phyloP scores from a whole-genome alignment of 2,888 invertebrate genomes.

The Margaritifera margaritifera region DNA sequence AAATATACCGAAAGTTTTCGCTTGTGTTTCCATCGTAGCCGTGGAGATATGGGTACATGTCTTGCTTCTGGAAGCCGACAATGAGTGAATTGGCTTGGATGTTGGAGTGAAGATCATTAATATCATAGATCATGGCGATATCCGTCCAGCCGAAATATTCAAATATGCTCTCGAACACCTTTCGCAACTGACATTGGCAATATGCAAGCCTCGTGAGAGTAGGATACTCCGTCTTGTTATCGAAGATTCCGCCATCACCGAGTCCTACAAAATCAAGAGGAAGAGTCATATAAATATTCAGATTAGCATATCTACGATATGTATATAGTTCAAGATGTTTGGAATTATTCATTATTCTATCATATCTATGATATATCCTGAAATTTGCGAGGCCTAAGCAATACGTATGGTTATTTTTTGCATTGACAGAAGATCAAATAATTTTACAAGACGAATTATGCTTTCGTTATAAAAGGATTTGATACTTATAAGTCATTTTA shows the following conservation, averaged over 20 bases:
- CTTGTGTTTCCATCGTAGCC: conserved; percentile 40
- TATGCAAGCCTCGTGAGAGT: conserved; percentile 60
- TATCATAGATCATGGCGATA: conserved; percentile 53
- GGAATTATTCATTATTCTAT: too few species aligned
- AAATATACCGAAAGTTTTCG: conserved; percentile 14
- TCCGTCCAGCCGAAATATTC: conserved; percentile 48
- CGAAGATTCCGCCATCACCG: conserved; percentile 51
- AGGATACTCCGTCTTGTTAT: conserved; percentile 54
- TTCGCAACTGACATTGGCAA: conserved; percentile 60
- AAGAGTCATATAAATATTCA: too few species aligned
- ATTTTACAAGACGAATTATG: too few species aligned
- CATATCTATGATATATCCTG: background rate
- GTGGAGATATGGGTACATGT: conserved; percentile 38
- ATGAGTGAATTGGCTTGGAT: conserved; percentile 47
- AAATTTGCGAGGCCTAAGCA: too few species aligned
- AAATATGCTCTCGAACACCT: conserved; percentile 54
- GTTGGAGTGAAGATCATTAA: conserved; percentile 40
- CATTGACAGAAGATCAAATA: background rate
- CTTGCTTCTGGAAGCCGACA: conserved; percentile 35
- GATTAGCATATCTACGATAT: too few species aligned
- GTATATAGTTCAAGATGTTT: too few species aligned
- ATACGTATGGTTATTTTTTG: background rate
- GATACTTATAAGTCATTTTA: too few species aligned
- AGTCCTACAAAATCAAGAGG: conserved; percentile 28
- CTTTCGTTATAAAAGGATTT: too few species aligned